Percentiles rank a stretch among this genome's conserved stretches.
phyloP scores from a whole-genome alignment of 2,113 vertebrate genomes.

The Gavia stellata region DNA sequence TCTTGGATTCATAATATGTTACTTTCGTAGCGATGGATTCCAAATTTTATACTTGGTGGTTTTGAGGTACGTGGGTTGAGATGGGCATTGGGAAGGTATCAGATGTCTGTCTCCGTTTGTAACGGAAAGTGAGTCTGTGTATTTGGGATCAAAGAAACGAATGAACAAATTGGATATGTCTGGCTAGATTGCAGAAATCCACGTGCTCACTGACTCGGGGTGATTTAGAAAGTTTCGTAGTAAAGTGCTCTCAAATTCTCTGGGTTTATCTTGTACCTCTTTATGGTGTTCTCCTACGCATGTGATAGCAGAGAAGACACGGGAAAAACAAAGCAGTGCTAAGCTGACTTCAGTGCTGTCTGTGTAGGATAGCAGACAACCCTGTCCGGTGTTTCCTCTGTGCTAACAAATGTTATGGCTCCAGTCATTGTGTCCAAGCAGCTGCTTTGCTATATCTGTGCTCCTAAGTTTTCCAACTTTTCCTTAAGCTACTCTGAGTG shows the following conservation, averaged over 20 bases:
- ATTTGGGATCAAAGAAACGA: background rate
- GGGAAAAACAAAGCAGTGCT: fast-evolving
- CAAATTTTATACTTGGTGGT: background rate
- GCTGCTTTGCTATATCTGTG: background rate
- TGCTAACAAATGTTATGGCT: background rate
- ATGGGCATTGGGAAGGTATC: background rate
- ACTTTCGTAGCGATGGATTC: fast-evolving
- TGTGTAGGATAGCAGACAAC: background rate
- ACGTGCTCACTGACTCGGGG: fast-evolving
- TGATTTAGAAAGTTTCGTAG: background rate
- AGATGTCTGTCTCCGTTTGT: background rate
- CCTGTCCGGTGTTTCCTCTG: fast-evolving
- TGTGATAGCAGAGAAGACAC: background rate
- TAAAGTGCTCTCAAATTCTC: background rate
- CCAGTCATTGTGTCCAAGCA: background rate
- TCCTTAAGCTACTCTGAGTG: background rate
- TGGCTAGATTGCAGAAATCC: background rate
- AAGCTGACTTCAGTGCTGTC: background rate
- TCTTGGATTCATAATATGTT: background rate
- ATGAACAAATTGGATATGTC: background rate
- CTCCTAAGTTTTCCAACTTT: background rate
- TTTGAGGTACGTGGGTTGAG: background rate
- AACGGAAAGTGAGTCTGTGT: background rate
- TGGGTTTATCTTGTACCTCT: background rate
- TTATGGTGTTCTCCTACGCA: fast-evolving